Evolutionary conservation across 2,113 vertebrate genomes (phyloP).

Genomic region (Myotis brandtii): DNA sequence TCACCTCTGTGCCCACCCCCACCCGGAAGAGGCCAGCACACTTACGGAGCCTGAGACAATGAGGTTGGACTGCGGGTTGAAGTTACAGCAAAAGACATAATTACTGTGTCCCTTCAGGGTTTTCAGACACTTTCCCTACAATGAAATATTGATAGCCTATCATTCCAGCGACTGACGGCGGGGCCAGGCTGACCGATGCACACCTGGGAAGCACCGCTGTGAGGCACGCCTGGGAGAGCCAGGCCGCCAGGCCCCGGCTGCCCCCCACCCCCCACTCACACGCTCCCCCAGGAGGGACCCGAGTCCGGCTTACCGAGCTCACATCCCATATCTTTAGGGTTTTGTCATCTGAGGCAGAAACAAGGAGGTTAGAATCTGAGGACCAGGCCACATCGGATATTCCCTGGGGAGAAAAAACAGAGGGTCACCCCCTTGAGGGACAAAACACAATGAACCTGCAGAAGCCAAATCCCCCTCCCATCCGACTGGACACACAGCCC

Average conservation of each 20-base stretch:
- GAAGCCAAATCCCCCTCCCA: not conserved
- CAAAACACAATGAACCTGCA: not conserved
- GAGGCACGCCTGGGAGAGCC: fast-evolving
- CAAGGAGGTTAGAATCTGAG: slow-evolving; percentile 98
- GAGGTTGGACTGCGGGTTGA: slow-evolving; percentile 99
- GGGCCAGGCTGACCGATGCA: fast-evolving
- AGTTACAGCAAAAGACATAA: slow-evolving; percentile 99
- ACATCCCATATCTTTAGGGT: slow-evolving; percentile 99
- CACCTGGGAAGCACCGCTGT: not conserved
- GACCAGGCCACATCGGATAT: slow-evolving; percentile 99
- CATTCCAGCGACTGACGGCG: fast-evolving
- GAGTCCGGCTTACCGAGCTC: slow-evolving; percentile 92
- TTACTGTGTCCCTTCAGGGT: slow-evolving; percentile 99
- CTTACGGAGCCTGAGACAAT: slow-evolving; percentile 99
- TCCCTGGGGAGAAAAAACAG: slow-evolving; percentile 85
- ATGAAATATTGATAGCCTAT: not conserved
- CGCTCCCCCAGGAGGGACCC: fast-evolving
- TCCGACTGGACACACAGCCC: fast-evolving
- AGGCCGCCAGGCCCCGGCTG: too few species aligned
- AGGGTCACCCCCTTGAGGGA: not conserved
- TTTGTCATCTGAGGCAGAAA: slow-evolving; percentile 98
- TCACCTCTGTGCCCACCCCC: not conserved
- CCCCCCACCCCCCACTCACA: too few species aligned
- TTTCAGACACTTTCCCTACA: slow-evolving; percentile 97
- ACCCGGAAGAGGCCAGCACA: not conserved